phyloP scores from a whole-genome alignment of 2,797 vertebrate genomes.

The Tenualosa ilisha region DNA sequence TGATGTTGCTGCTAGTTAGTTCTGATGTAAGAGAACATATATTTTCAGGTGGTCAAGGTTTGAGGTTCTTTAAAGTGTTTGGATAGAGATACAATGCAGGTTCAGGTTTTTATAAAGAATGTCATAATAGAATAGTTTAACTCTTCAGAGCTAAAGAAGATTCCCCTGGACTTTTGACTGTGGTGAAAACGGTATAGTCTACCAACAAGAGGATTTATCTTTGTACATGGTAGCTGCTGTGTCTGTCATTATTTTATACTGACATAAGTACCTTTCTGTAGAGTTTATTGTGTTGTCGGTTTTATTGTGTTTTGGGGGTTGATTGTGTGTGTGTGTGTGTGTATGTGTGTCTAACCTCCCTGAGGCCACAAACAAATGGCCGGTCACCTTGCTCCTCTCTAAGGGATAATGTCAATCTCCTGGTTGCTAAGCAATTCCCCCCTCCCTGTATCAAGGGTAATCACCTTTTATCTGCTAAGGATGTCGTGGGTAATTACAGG shows the following conservation, averaged over 20 bases:
- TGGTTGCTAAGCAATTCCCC: conserved; percentile 60
- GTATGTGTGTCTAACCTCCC: conserved; percentile 36
- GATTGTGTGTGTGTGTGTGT: not conserved
- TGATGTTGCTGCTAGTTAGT: not conserved
- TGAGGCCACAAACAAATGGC: conserved; percentile 33
- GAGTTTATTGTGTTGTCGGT: not conserved
- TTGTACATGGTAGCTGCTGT: not conserved
- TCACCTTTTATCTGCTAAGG: conserved; percentile 72
- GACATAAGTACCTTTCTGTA: not conserved
- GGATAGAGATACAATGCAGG: not conserved
- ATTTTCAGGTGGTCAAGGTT: not conserved
- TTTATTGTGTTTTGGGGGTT: not conserved
- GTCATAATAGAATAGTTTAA: not conserved
- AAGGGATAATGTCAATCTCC: conserved; percentile 56
- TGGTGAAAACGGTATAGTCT: not conserved
- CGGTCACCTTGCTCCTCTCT: conserved; percentile 41
- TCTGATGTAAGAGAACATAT: not conserved
- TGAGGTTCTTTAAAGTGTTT: not conserved
- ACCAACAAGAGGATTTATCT: not conserved
- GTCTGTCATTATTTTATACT: not conserved
- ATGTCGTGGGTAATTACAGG: conserved; percentile 75
- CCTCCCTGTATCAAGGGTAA: conserved; percentile 56
- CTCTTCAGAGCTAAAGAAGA: not conserved
- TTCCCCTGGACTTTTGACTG: not conserved
- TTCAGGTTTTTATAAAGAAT: not conserved